phyloP scores from a whole-genome alignment of 2,113 vertebrate species.

The Gadus macrocephalus region DNA sequence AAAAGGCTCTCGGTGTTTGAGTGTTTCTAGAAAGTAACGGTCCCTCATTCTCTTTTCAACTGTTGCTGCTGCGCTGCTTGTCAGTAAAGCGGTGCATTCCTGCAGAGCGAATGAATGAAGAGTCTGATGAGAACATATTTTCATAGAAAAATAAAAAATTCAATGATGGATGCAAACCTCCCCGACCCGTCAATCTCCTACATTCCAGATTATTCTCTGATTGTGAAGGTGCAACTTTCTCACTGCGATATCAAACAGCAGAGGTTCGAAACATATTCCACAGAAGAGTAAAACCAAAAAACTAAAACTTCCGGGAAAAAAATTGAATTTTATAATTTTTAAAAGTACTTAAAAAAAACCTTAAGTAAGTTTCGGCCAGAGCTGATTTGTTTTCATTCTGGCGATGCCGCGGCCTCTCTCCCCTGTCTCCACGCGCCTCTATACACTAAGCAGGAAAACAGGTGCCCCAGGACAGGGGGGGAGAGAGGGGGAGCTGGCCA shows the following conservation, averaged over 20 bases:
- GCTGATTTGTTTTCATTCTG: conserved; percentile 17
- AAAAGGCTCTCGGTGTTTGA: background rate
- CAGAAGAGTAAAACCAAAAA: background rate
- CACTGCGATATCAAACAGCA: background rate
- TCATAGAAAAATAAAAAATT: background rate
- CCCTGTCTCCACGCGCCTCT: conserved; percentile 12
- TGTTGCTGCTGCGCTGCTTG: no score
- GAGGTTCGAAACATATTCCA: background rate
- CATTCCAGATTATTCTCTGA: conserved; percentile 1
- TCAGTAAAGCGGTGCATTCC: no score
- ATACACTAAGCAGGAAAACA: conserved; percentile 59
- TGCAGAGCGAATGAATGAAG: conserved; percentile 3
- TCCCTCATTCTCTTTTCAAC: no score
- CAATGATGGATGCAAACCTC: background rate
- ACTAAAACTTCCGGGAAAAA: background rate
- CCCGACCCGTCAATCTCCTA: background rate
- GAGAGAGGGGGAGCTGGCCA: conserved; percentile 7
- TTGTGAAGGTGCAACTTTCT: background rate
- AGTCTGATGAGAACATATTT: background rate
- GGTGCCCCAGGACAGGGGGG: conserved; percentile 55
- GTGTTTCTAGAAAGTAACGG: no score
- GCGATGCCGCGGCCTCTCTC: conserved; percentile 33
- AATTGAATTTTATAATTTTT: no score
- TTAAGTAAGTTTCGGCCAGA: conserved; percentile 15
- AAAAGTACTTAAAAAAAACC: background rate